Evolutionary conservation across 2,888 invertebrate genomes (phyloP).

Genomic region (Anthophora plumipes): DNA sequence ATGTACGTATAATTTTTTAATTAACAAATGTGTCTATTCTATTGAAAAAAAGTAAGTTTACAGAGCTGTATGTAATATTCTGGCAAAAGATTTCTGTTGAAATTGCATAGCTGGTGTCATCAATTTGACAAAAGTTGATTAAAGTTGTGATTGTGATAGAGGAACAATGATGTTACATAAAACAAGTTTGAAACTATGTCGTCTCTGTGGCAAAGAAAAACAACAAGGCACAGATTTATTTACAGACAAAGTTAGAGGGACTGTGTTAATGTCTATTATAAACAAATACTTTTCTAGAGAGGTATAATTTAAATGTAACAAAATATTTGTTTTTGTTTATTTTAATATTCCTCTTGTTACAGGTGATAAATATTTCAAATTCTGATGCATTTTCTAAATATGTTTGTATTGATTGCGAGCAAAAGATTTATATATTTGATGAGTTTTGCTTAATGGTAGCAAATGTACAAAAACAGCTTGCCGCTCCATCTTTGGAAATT

Average conservation of each 20-base stretch:
- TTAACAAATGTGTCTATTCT: not conserved
- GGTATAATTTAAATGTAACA: slow-evolving; percentile 65
- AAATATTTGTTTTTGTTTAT: not conserved
- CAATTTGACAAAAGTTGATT: slow-evolving; percentile 4
- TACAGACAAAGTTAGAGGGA: slow-evolving; percentile 81
- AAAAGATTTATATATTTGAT: slow-evolving; percentile 81
- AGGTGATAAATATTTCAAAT: slow-evolving; percentile 80
- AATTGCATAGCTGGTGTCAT: not conserved
- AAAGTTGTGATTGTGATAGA: not conserved
- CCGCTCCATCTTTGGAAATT: slow-evolving; percentile 80
- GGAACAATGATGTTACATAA: slow-evolving; percentile 77
- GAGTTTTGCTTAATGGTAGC: slow-evolving; percentile 82
- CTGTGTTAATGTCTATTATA: slow-evolving; percentile 80
- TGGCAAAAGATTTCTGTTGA: not conserved
- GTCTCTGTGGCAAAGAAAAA: slow-evolving; percentile 82
- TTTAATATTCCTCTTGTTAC: slow-evolving; percentile 27
- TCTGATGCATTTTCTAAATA: slow-evolving; percentile 79
- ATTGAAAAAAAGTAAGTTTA: not conserved
- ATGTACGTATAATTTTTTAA: not conserved
- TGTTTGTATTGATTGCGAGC: slow-evolving; percentile 81
- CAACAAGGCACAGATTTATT: slow-evolving; percentile 80
- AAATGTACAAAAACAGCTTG: slow-evolving; percentile 80
- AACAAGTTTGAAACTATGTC: slow-evolving; percentile 76
- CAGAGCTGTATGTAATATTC: not conserved
- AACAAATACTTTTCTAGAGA: slow-evolving; percentile 82